Conservation (phyloP, 2,113 vertebrate species). For the Cathartes aura region DNA sequence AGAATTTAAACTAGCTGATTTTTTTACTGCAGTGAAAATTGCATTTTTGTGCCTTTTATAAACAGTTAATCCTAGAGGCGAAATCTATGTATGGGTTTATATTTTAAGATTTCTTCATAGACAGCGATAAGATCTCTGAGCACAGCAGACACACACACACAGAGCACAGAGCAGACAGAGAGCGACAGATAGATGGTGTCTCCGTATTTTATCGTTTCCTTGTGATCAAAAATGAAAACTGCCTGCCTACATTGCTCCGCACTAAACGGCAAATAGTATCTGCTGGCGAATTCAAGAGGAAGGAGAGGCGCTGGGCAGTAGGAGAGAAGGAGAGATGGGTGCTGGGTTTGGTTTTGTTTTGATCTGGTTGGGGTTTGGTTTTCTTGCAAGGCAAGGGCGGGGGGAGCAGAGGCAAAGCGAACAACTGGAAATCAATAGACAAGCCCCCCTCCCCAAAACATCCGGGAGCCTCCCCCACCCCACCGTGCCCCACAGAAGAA, state of each 20-base stretch:
- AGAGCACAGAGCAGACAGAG: neutral
- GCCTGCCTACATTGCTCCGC: neutral
- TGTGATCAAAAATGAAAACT: neutral
- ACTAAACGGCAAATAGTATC: neutral
- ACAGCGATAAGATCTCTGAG: neutral
- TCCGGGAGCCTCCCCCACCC: neutral
- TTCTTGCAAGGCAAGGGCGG: neutral
- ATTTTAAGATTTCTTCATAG: neutral
- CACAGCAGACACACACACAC: neutral
- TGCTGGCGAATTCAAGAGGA: neutral
- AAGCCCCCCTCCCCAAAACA: neutral
- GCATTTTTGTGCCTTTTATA: neutral
- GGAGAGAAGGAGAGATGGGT: neutral
- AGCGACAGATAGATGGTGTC: neutral
- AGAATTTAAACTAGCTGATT: neutral
- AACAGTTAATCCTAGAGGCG: neutral
- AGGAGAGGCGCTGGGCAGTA: neutral
- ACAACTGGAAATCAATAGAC: neutral
- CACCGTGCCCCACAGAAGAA: neutral
- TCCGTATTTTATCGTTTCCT: neutral
- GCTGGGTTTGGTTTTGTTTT: neutral
- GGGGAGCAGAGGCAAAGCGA: neutral
- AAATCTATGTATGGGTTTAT: rapidly evolving
- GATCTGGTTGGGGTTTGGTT: neutral
- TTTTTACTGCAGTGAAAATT: neutral